Evolutionary conservation across 2,113 vertebrate genomes (phyloP).

Genomic region (Theropithecus gelada): DNA sequence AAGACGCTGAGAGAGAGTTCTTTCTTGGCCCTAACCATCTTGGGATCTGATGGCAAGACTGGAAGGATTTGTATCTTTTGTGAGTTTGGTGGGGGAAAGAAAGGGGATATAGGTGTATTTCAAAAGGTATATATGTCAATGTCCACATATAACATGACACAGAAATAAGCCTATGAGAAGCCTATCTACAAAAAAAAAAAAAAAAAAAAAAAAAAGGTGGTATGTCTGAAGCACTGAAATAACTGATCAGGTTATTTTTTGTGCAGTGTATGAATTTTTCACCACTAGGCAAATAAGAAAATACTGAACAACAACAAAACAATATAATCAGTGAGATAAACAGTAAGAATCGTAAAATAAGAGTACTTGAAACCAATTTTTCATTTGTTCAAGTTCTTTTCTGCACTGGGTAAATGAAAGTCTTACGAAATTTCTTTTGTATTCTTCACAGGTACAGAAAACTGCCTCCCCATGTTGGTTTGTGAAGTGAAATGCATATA

Average conservation of each 20-base stretch:
- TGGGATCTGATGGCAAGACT: conserved; percentile 15
- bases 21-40: conserved; percentile 25
- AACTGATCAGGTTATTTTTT: neutral
- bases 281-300: neutral
- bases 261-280: neutral
- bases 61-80: conserved; percentile 55
- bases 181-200: conserved; percentile 21
- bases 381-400: neutral
- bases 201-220: neutral
- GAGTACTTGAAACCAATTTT: neutral
- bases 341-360: neutral
- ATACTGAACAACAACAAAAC: neutral
- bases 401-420: neutral
- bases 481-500: neutral
- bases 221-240: neutral
- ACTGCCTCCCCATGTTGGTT: neutral
- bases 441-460: neutral
- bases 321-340: neutral
- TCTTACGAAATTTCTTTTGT: neutral
- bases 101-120: conserved; percentile 62
- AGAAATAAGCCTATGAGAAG: conserved; percentile 75
- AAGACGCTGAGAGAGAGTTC: neutral
- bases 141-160: conserved; percentile 62
- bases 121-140: conserved; percentile 57
- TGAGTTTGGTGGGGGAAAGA: conserved; percentile 56